Base-by-base conservation (phyloP, 2,888 invertebrate genomes). In the Caenorhabditis sulstoni region DNA sequence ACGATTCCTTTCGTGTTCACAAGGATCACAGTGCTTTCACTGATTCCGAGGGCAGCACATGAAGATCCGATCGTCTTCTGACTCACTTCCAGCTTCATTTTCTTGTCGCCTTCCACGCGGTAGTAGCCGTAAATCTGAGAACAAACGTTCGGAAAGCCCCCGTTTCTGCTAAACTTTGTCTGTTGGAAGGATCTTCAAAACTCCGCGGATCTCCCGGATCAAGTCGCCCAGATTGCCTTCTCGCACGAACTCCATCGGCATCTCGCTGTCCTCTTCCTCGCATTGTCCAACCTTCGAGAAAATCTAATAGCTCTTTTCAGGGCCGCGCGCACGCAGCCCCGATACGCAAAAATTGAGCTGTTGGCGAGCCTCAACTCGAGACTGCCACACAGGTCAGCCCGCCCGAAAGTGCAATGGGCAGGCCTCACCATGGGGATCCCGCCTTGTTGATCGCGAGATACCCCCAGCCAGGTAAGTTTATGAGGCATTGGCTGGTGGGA, bases 331-430 rank as follows among this genome's bases (percentile, higher is more conserved):
- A 90, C 90, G 89, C 90, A 86, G 83, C 86, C 86, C 90, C 83
- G 86, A 49, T 87, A 87, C 84, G 80, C 84, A 85, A 86, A 86
- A 84, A 84, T 84, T 84, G 61, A 86, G 83, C 82, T 84, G 85
- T 90, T 90, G 90, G 90, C 88, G 89, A 90, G 91, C 85, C 81
- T 89, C 92, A 93, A 93, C 93, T 92, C 93, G 93, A 93, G 93
- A 93, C 93, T 93, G 92, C 93, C 93, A 93, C 94, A 93, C 92
- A 93, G 92, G 93, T 94, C 94, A 94, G 93, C 94, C 93, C 92
- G 91, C 92, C 92, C 86, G 9, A 92, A 90, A 92, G 94, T 94
- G 94, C 94, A 94, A 94, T 93, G 94, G 92, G 91, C 91, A 91
- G 92, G 93, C 93, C 93, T 94, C 93, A 90, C 92, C 93, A 93